Conservation (phyloP, 2,888 invertebrate genomes). For the Ophion ventricosus region DNA sequence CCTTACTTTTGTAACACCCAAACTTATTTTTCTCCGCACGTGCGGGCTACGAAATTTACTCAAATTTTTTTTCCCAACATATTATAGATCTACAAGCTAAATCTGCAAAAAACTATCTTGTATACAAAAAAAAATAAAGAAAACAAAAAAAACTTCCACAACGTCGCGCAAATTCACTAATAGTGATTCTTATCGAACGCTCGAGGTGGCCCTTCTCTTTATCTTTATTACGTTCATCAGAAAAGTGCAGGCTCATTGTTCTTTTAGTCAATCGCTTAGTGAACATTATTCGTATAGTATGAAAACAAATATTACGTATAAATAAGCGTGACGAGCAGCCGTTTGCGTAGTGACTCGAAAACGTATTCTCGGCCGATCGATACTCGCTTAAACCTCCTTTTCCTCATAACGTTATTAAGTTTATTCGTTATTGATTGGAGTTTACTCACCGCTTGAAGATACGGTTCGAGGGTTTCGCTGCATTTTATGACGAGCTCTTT, state of each 20-base stretch:
- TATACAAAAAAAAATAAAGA: background rate
- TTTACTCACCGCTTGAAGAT: constrained; percentile 93
- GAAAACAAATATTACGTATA: background rate
- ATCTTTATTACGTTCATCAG: background rate
- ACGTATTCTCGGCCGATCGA: background rate
- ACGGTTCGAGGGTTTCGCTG: constrained; percentile 95
- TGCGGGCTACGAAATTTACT: background rate
- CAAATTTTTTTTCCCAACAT: background rate
- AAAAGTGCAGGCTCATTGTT: background rate
- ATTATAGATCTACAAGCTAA: background rate
- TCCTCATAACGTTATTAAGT: background rate
- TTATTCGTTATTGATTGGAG: constrained; percentile 8
- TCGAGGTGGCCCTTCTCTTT: background rate
- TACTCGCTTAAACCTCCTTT: background rate
- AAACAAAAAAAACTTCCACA: background rate
- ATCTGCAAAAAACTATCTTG: background rate
- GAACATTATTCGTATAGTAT: background rate
- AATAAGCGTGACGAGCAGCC: background rate
- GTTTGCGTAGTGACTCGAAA: background rate
- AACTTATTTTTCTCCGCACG: too few relatives aligned
- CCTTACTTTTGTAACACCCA: too few relatives aligned
- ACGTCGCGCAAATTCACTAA: background rate
- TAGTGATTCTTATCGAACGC: background rate
- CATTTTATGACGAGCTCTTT: constrained; percentile 96
- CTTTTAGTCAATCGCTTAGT: background rate